Base-by-base conservation (phyloP, 1,140 invertebrate genomes). In the Ostrea edulis region DNA sequence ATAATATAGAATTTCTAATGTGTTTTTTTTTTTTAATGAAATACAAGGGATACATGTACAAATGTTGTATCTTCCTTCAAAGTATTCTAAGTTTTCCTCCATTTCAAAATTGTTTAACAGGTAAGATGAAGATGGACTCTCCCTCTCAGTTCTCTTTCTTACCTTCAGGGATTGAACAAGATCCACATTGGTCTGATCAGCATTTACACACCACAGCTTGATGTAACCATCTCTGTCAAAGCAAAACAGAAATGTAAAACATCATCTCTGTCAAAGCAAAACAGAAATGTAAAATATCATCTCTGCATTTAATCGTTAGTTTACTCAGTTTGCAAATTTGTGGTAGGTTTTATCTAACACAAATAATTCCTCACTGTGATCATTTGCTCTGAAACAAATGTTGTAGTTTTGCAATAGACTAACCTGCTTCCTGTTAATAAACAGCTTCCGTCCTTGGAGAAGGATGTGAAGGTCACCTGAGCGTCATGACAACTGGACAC, bases 381-480 rank as follows among this genome's bases (percentile, higher is more conserved):
- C 35, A 44, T 44, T 44, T 44, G 35, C 35, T 44, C 35, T 5
- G 5, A 44, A 44, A 1, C 35, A 44, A 44, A 44, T 44, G 35
- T 5, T 44, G 35, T 5, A 71, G 20, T 71, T 11, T 5, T 71
- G 29, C 14, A 29, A 44, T 8, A 5, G 11, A 12, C 71, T 14
- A 25, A 94, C 94, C 94, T 92, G 91, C 93, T 93, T 58, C 93
- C 92, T 55, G 93, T 90, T 2, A 94, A 25, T 9, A 91, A 86
- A 44, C 62, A 44, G 25, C 52, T 8, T n/a, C 85, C 90, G 86
- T 88, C 71, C 22, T 9, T 17, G 17, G 83, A 83, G 62, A 83
- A 77, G 22, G 71, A 82, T 11, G 92, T 71, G 89, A 93, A 92
- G 8, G 93, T 93, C 29, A 94, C 88, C 35, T 90, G 84, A 58